Percentiles rank a stretch among this genome's conserved stretches.
These are phyloP conservation scores for Notodonta ziczac DNA, from an alignment of 2,888 invertebrate species.

Conservation along the genomic window DNA sequence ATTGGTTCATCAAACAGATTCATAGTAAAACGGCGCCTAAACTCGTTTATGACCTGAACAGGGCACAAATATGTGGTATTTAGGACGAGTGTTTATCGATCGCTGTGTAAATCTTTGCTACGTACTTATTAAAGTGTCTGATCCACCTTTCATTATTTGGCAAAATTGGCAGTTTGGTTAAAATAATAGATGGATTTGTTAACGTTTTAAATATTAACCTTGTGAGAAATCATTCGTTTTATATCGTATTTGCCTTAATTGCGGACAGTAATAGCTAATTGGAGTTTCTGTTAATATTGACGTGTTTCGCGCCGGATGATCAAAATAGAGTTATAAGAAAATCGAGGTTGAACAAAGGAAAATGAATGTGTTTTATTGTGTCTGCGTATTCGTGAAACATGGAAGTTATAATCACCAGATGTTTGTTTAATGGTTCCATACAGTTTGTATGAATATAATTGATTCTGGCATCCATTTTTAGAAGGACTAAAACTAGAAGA, in stretches of 20 bases:
- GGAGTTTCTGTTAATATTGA: neutral
- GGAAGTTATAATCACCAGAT: neutral
- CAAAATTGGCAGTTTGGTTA: too few species aligned
- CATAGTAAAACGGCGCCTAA: slow-evolving; percentile 30
- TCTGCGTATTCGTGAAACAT: slow-evolving; percentile 12
- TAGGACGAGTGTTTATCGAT: slow-evolving; percentile 5
- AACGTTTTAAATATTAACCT: too few species aligned
- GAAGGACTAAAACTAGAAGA: too few species aligned
- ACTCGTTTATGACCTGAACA: neutral
- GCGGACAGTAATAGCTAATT: too few species aligned
- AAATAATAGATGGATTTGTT: too few species aligned
- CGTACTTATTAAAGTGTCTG: too few species aligned
- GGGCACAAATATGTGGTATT: neutral
- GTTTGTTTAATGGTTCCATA: slow-evolving; percentile 12
- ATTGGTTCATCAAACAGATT: slow-evolving; percentile 45
- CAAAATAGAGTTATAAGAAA: slow-evolving; percentile 14
- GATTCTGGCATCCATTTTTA: too few species aligned
- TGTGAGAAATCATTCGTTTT: too few species aligned
- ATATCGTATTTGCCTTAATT: too few species aligned
- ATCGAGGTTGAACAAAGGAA: slow-evolving; percentile 21
- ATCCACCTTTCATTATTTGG: too few species aligned
- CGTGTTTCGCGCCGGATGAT: slow-evolving; percentile 7
- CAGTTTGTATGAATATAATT: neutral
- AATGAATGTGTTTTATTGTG: slow-evolving; percentile 17
- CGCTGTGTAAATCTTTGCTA: too few species aligned